Base-by-base conservation (phyloP, 2,113 vertebrate species). In the Thoracochromis brauschi region DNA sequence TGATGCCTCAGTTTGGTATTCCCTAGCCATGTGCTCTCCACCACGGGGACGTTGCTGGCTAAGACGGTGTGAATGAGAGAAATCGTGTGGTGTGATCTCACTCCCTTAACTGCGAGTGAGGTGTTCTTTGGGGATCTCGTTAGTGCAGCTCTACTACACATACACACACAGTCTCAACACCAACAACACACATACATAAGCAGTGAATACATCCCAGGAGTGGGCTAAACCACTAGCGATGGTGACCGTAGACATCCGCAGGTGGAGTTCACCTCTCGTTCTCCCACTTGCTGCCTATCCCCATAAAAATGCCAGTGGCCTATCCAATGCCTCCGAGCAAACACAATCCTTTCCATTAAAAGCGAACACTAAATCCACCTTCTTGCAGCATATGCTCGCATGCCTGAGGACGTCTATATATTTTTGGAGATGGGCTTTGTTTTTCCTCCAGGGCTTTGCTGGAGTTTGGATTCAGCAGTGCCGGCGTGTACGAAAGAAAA, bases 101-200 rank as follows among this genome's bases (percentile, higher is more conserved):
- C 84, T 89, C 83, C 82, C 81, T 90, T 55, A 90, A 63, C 90
- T 85, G 35, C 29, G 6, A 75, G 55, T 29, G 84, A 82, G 87
- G 63, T 79, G 87, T 87, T 88, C 93, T 92, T 93, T 81, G 4
- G 94, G 94, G 94, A 95, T 92, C 95, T 96, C 68, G 93, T 96
- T 96, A 95, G 93, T 89, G 85, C 80, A 55, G 90, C 91, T 92
- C 88, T 82, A 91, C 63, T 57, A 86, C 84, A 91, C 84, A 84
- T 16, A 53, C 54, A 83, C 55, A 71, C 84, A 84, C 19, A 58
- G 8, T 33, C 38, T 35, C 5, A 38, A 68, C 33, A 13, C 38
- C 29, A 80, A 38, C 33, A 49, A 65, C 63, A 33, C 35, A 81
- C 58, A 49, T 35, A 45, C 65, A 87, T 71, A 83, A 73, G 49